Conservation (phyloP, 2,888 invertebrate genomes). For the Pristionchus exspectatus region DNA sequence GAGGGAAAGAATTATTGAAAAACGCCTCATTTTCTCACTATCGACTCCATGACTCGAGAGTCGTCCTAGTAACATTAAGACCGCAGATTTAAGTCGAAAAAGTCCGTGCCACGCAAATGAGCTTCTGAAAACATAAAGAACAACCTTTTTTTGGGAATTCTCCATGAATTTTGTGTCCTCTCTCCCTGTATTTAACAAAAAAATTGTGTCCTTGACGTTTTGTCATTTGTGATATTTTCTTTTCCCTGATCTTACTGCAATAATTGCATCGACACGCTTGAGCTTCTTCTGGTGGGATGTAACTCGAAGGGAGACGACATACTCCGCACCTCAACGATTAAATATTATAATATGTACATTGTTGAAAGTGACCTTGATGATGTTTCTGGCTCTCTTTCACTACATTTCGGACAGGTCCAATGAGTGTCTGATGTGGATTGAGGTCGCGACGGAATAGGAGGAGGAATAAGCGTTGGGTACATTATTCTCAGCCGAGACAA, state of each 20-base stretch:
- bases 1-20: too few relatives aligned
- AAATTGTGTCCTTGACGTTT: too few relatives aligned
- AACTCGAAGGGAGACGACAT: constrained; percentile 15
- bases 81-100: too few relatives aligned
- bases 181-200: too few relatives aligned
- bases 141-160: too few relatives aligned
- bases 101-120: too few relatives aligned
- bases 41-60: too few relatives aligned
- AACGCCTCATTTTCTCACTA: too few relatives aligned
- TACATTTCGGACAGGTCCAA: constrained; percentile 43
- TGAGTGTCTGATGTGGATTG: constrained; percentile 21
- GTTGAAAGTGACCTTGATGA: neutral
- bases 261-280: constrained; percentile 3
- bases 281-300: neutral
- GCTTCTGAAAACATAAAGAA: too few relatives aligned
- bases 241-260: neutral
- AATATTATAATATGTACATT: neutral
- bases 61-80: too few relatives aligned
- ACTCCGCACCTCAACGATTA: constrained; percentile 2
- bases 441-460: constrained; percentile 42
- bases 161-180: too few relatives aligned
- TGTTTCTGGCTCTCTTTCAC: constrained; percentile 11
- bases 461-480: constrained; percentile 19
- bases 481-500: neutral
- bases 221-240: too few relatives aligned